Conservation (phyloP, 2,888 invertebrate species). For the Mythimna loreyi region DNA sequence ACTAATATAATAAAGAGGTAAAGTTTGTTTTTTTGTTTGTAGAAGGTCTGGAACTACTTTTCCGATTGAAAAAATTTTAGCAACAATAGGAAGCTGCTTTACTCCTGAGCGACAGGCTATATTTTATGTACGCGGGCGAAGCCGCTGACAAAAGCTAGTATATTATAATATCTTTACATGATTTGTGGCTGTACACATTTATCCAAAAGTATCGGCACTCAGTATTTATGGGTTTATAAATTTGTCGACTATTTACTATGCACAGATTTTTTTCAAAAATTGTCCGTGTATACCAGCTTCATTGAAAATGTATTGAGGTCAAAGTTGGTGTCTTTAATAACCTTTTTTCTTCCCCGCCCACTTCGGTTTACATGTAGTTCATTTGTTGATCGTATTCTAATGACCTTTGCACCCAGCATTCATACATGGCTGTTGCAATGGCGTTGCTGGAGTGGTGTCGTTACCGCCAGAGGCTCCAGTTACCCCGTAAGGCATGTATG, state of each 20-base stretch:
- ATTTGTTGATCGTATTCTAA: constrained; percentile 13
- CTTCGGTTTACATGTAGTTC: not conserved
- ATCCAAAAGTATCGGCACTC: too few species aligned
- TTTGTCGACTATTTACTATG: not conserved
- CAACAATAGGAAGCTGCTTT: too few species aligned
- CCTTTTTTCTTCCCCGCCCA: not conserved
- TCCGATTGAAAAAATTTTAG: too few species aligned
- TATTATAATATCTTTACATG: too few species aligned
- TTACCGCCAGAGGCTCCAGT: constrained; percentile 44
- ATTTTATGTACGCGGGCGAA: too few species aligned
- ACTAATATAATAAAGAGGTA: too few species aligned
- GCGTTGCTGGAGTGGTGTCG: constrained; percentile 15
- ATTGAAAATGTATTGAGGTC: not conserved
- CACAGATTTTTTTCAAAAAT: too few species aligned
- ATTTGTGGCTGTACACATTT: not conserved
- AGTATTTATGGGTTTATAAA: not conserved
- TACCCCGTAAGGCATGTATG: constrained; percentile 34
- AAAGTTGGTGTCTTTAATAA: not conserved
- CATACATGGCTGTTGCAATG: constrained; percentile 24
- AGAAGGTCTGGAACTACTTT: too few species aligned
- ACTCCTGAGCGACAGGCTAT: too few species aligned
- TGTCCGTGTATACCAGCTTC: not conserved
- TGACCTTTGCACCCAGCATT: constrained; percentile 19
- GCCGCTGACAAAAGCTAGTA: too few species aligned
- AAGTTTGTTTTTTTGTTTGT: too few species aligned